phyloP scores from a whole-genome alignment of 1,140 invertebrate species.

The Teleogryllus occipitalis region DNA sequence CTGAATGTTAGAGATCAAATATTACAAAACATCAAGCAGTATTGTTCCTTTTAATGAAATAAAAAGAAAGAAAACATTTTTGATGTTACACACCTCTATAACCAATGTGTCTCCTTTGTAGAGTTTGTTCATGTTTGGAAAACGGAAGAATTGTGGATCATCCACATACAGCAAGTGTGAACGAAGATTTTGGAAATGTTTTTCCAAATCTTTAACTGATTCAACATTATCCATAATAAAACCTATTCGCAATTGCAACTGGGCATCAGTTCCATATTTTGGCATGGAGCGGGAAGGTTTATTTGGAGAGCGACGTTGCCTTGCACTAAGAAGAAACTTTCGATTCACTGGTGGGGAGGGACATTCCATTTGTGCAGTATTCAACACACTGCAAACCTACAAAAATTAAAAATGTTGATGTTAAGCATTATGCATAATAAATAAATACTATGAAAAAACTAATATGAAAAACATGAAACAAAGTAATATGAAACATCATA shows the following conservation, averaged over 20 bases:
- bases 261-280: slow-evolving; percentile 39
- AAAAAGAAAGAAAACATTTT: no score
- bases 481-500: neutral
- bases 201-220: slow-evolving; percentile 76
- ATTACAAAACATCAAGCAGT: no score
- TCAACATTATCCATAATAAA: slow-evolving; percentile 95
- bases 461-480: neutral
- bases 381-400: slow-evolving; percentile 69
- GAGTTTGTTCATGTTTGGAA: slow-evolving; percentile 74
- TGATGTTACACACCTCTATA: slow-evolving; percentile 59
- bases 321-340: slow-evolving; percentile 32
- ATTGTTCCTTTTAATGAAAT: no score
- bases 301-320: slow-evolving; percentile 11
- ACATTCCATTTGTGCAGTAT: slow-evolving; percentile 88
- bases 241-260: slow-evolving; percentile 64
- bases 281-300: slow-evolving; percentile 7
- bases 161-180: slow-evolving; percentile 79
- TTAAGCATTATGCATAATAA: neutral
- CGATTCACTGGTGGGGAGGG: slow-evolving; percentile 76
- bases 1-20: no score
- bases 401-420: slow-evolving; percentile 23
- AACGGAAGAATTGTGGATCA: slow-evolving; percentile 85
- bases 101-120: slow-evolving; percentile 93
- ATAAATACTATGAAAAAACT: neutral
- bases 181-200: slow-evolving; percentile 70